A percentile compares a stretch with the other conserved stretches of the same genome.
Conservation (phyloP, 2,888 invertebrate genomes). For the Galerucella calmariensis region DNA sequence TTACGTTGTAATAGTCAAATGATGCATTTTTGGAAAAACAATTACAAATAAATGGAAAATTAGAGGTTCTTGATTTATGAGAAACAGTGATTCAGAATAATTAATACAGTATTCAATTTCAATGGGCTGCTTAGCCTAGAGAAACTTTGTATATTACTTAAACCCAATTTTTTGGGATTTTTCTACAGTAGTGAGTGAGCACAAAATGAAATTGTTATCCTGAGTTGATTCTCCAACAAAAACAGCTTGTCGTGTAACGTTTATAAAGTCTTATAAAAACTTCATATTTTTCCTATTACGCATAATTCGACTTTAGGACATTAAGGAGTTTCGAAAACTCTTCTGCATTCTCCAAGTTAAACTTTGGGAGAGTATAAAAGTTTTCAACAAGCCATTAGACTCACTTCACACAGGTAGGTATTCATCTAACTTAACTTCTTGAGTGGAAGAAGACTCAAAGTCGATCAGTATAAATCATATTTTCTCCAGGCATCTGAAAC, state of each 20-base stretch:
- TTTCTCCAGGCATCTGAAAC: conserved; percentile 35
- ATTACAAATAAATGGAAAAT: too few species aligned
- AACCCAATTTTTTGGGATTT: neutral
- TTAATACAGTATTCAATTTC: too few species aligned
- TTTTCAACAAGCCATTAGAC: conserved; percentile 33
- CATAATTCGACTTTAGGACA: conserved; percentile 18
- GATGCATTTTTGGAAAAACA: too few species aligned
- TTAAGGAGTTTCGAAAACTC: conserved; percentile 29
- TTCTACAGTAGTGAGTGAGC: neutral
- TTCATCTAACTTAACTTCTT: conserved; percentile 31
- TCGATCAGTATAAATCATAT: conserved; percentile 43
- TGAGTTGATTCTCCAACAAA: neutral
- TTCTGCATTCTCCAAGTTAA: conserved; percentile 13
- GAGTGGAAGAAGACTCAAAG: too few species aligned
- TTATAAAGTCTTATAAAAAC: neutral
- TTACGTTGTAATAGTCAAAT: too few species aligned
- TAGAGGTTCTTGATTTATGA: too few species aligned
- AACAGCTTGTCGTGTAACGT: too few species aligned
- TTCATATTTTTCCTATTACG: conserved; percentile 16
- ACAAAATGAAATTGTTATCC: neutral
- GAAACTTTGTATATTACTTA: too few species aligned
- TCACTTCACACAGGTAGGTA: conserved; percentile 34
- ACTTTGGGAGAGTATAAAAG: conserved; percentile 33
- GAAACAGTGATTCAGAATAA: too few species aligned
- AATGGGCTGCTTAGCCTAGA: too few species aligned